A percentile compares a stretch with the other conserved stretches of the same genome.
These are phyloP conservation scores for Nephotettix cincticeps DNA, from an alignment of 1,140 invertebrate genomes.

Conservation along the genomic window DNA sequence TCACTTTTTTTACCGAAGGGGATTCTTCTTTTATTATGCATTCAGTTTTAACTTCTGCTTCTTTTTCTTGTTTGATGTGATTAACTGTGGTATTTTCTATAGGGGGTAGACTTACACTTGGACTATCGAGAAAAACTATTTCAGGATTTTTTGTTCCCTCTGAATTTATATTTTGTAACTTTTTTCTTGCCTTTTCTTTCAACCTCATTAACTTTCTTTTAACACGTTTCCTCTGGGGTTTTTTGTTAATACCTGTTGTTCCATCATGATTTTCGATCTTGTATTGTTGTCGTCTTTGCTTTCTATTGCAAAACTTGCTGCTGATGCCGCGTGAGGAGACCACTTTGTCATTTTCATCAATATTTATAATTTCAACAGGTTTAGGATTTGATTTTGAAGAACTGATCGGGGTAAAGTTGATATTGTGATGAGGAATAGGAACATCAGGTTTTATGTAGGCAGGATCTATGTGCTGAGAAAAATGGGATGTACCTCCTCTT, in stretches of 20 bases:
- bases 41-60: neutral
- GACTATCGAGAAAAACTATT: slow-evolving; percentile 3
- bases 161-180: neutral
- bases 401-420: neutral
- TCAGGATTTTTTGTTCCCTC: neutral
- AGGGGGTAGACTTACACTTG: neutral
- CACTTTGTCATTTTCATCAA: neutral
- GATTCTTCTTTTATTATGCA: no score
- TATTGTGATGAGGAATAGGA: neutral
- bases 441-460: neutral
- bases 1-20: no score
- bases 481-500: neutral
- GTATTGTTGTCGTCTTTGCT: neutral
- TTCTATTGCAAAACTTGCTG: neutral
- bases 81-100: neutral
- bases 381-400: neutral
- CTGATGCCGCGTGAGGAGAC: neutral
- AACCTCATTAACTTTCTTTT: no score
- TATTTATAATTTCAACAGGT: neutral
- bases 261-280: neutral
- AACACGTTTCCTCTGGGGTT: no score
- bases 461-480: neutral
- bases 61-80: neutral
- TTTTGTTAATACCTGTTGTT: no score
- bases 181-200: neutral